Evolutionary conservation across 2,113 vertebrate species (phyloP).

Genomic region (Phalacrocorax carbo): DNA sequence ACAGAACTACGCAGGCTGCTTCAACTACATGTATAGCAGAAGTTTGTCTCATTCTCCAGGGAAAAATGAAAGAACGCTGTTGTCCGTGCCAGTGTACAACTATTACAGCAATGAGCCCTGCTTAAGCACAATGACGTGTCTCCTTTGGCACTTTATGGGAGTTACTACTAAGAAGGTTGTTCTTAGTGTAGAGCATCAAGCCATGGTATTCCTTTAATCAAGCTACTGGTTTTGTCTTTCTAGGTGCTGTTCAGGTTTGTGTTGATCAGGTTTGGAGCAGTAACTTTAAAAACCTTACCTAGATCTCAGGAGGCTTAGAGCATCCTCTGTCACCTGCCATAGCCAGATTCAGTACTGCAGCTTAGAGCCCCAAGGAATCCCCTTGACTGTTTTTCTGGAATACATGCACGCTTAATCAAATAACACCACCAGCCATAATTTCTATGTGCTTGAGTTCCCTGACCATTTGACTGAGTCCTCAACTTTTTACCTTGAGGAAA

Average conservation of each 20-base stretch:
- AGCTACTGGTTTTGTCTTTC: neutral
- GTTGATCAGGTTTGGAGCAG: neutral
- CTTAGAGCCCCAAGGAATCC: neutral
- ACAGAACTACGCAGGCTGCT: neutral
- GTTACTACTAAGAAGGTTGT: neutral
- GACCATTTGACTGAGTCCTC: neutral
- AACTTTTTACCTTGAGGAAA: neutral
- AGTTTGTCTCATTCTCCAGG: neutral
- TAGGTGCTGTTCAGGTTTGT: neutral
- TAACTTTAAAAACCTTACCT: neutral
- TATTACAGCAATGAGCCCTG: neutral
- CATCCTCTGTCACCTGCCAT: neutral
- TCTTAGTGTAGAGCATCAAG: neutral
- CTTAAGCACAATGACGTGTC: neutral
- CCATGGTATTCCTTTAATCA: neutral
- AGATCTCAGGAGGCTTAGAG: neutral
- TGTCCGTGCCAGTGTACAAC: fast-evolving
- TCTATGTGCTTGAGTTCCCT: neutral
- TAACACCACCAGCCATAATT: neutral
- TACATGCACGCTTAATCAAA: neutral
- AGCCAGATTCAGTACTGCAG: neutral
- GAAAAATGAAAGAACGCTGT: neutral
- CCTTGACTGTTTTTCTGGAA: neutral
- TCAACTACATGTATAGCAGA: neutral
- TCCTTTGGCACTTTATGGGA: neutral